phyloP scores from a whole-genome alignment of 2,113 vertebrate species.

The Nothocercus nigrocapillus region DNA sequence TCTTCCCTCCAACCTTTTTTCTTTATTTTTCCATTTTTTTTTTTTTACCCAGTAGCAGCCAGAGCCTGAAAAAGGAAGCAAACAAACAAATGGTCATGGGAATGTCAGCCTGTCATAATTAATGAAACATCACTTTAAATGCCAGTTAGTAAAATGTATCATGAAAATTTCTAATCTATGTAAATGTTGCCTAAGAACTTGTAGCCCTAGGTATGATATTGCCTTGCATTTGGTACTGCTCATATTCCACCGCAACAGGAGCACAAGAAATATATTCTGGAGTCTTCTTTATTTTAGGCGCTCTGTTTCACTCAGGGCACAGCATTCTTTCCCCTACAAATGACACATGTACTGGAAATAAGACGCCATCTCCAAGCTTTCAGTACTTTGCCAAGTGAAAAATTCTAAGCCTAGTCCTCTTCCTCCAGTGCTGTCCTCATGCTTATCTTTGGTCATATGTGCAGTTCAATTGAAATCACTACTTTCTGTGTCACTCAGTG shows the following conservation, averaged over 20 bases:
- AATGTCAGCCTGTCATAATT: conserved; percentile 37
- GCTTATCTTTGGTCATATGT: neutral
- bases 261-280: neutral
- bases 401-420: neutral
- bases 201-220: conserved; percentile 7
- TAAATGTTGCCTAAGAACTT: conserved; percentile 7
- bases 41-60: neutral
- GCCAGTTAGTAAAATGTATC: neutral
- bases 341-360: neutral
- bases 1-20: neutral
- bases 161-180: conserved; percentile 13
- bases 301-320: neutral
- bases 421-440: neutral
- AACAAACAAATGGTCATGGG: neutral
- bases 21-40: no score
- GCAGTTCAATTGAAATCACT: neutral
- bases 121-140: conserved; percentile 45
- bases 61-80: neutral
- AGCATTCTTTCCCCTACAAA: neutral
- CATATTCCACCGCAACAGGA: neutral
- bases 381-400: neutral
- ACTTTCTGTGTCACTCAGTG: neutral
- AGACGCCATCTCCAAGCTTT: neutral
- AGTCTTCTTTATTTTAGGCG: neutral
- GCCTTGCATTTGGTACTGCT: neutral